A percentile compares a stretch with the other conserved stretches of the same genome.
phyloP scores from a whole-genome alignment of 2,113 vertebrate genomes.

The Lynx canadensis region DNA sequence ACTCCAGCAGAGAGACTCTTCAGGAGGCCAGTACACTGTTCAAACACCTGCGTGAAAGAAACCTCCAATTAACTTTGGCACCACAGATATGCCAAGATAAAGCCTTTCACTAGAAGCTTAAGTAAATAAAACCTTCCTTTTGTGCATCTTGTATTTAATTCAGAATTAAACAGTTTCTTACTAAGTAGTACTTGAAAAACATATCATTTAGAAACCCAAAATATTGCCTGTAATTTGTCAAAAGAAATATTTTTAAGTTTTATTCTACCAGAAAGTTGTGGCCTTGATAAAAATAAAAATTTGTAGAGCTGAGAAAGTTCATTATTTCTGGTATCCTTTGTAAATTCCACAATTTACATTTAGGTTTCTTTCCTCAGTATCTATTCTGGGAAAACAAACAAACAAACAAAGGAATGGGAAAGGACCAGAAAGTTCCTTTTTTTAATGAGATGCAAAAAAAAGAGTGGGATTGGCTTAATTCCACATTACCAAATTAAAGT shows the following conservation, averaged over 20 bases:
- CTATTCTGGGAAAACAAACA: background rate
- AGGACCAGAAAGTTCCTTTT: background rate
- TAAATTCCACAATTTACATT: background rate
- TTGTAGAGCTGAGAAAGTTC: background rate
- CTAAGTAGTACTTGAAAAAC: background rate
- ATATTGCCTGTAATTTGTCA: background rate
- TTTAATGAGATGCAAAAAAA: background rate
- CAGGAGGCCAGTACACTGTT: background rate
- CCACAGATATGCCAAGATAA: background rate
- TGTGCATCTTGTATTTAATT: background rate
- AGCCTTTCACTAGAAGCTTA: background rate
- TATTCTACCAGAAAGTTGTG: background rate
- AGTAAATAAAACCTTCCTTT: background rate
- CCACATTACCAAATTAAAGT: constrained; percentile 14
- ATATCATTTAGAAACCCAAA: background rate
- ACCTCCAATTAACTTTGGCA: background rate
- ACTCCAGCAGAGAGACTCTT: background rate
- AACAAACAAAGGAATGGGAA: background rate
- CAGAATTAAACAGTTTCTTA: background rate
- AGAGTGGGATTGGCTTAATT: background rate
- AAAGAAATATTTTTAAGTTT: background rate
- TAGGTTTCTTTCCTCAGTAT: background rate
- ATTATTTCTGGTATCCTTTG: background rate
- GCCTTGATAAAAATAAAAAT: background rate
- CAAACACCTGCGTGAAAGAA: background rate